Percentiles rank a stretch among this genome's conserved stretches.
phyloP scores from a whole-genome alignment of 2,888 invertebrate genomes.

The Sepiola atlantica region DNA sequence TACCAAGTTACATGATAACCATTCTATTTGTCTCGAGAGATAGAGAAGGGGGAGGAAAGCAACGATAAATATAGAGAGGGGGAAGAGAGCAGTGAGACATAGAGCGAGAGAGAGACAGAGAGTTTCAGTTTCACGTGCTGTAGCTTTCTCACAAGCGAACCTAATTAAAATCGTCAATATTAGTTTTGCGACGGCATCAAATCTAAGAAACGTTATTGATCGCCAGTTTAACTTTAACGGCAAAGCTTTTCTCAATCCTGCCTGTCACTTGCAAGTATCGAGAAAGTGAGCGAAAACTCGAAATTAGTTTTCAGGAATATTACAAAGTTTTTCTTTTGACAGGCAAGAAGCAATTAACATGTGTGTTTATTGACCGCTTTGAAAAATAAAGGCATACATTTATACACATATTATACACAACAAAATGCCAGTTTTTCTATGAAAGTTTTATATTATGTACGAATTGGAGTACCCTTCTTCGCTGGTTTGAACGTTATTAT shows the following conservation, averaged over 20 bases:
- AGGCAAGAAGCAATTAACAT: not conserved
- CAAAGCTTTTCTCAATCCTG: not conserved
- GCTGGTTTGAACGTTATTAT: no score
- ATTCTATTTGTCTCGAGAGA: not conserved
- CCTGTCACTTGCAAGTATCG: not conserved
- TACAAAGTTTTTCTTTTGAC: not conserved
- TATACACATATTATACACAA: no score
- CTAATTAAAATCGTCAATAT: not conserved
- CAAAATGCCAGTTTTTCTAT: no score
- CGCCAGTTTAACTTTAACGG: not conserved
- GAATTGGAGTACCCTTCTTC: no score
- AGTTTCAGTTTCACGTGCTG: not conserved
- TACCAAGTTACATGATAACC: not conserved
- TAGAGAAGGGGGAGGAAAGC: no score
- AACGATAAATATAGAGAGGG: no score
- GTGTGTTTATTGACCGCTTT: not conserved
- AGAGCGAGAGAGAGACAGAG: no score
- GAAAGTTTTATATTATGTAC: no score
- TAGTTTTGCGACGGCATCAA: not conserved
- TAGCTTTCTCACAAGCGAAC: not conserved
- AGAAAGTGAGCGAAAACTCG: not conserved
- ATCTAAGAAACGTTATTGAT: not conserved
- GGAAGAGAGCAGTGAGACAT: no score
- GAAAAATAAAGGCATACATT: no score
- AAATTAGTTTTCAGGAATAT: not conserved